Evolutionary conservation across 2,113 vertebrate genomes (phyloP).

Genomic region (Blennius ocellaris): DNA sequence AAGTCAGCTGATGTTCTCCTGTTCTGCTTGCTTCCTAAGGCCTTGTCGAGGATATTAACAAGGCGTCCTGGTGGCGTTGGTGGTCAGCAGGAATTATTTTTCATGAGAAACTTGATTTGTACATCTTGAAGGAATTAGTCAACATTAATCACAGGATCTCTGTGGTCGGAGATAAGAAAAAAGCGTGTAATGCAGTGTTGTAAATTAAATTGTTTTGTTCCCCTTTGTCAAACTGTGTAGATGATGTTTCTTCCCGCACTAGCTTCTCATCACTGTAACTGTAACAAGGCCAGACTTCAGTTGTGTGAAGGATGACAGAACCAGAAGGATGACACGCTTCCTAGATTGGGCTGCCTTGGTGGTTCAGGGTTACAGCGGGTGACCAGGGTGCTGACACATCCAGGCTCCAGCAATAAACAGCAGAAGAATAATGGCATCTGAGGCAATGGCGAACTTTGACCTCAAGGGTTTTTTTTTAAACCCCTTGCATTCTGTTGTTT

Average conservation of each 20-base stretch:
- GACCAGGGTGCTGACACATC: conserved; percentile 85
- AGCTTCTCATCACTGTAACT: neutral
- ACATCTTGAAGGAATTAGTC: conserved; percentile 46
- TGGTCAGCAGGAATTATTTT: conserved; percentile 37
- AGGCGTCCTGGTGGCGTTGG: conserved; percentile 31
- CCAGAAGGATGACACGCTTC: conserved; percentile 39
- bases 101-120: conserved; percentile 50
- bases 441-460: conserved; percentile 88
- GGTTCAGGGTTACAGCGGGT: conserved; percentile 84
- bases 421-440: conserved; percentile 89
- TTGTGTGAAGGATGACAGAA: conserved; percentile 31
- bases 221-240: neutral
- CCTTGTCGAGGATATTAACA: conserved; percentile 39
- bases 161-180: conserved; percentile 1
- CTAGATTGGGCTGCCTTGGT: conserved; percentile 75
- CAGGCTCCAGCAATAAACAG: conserved; percentile 84
- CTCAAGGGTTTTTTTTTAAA: conserved; percentile 61
- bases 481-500: conserved; percentile 20
- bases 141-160: conserved; percentile 44
- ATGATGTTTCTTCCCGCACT: neutral
- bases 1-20: conserved; percentile 54
- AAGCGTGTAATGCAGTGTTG: neutral
- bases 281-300: neutral
- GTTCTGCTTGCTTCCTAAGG: conserved; percentile 14
- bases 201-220: neutral